A percentile compares a stretch with the other conserved stretches of the same genome.
These are phyloP conservation scores for Antechinus stuartii DNA, from an alignment of 2,113 vertebrate genomes.

Conservation along the genomic window DNA sequence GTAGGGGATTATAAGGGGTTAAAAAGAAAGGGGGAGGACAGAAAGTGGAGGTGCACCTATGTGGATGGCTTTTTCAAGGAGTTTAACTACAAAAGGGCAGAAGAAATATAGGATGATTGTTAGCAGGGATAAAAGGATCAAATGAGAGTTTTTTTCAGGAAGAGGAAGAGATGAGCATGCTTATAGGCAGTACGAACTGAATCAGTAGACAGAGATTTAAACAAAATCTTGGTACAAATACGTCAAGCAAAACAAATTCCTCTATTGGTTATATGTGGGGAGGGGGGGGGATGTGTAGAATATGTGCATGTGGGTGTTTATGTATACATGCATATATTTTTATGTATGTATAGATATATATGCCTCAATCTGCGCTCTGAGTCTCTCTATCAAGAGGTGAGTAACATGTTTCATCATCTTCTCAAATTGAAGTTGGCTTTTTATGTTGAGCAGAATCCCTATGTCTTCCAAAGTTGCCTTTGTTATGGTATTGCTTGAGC, in stretches of 20 bases:
- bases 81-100: too few species aligned
- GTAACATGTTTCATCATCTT: not conserved
- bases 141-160: too few species aligned
- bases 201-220: not conserved
- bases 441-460: not conserved
- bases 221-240: not conserved
- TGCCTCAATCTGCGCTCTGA: not conserved
- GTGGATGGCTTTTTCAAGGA: too few species aligned
- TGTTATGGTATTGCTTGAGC: not conserved
- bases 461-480: not conserved
- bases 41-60: too few species aligned
- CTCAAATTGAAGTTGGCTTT: not conserved
- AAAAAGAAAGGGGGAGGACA: too few species aligned
- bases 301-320: too few species aligned
- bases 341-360: not conserved
- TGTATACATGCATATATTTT: not conserved
- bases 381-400: not conserved
- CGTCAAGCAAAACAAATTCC: not conserved
- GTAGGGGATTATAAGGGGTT: too few species aligned
- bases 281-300: too few species aligned
- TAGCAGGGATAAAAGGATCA: too few species aligned
- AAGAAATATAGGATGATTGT: too few species aligned
- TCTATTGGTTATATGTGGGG: not conserved
- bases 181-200: too few species aligned
- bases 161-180: too few species aligned